Conservation (phyloP, 2,113 vertebrate species). For the Lepus timidus region DNA sequence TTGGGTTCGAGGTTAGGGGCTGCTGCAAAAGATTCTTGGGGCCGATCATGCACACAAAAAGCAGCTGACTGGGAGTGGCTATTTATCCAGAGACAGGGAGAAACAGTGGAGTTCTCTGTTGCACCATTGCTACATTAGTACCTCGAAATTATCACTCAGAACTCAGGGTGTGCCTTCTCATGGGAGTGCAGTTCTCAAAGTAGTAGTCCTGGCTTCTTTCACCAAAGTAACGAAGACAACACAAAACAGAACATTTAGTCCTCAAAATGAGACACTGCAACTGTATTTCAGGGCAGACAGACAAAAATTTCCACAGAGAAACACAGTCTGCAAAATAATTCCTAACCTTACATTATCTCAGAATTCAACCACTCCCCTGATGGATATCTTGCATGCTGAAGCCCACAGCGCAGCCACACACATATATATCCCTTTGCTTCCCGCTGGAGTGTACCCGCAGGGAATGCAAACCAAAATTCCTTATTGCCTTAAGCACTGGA, state of each 20-base stretch:
- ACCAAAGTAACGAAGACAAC: background rate
- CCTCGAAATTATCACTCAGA: background rate
- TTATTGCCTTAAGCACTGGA: background rate
- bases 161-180: too few species aligned
- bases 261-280: background rate
- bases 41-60: background rate
- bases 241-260: background rate
- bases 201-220: background rate
- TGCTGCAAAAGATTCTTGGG: background rate
- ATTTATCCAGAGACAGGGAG: background rate
- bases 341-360: background rate
- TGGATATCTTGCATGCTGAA: background rate
- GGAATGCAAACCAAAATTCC: constrained; percentile 6
- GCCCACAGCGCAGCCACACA: background rate
- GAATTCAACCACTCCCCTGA: background rate
- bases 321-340: background rate
- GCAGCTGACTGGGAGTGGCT: background rate
- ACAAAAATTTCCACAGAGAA: background rate
- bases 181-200: background rate
- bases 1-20: background rate
- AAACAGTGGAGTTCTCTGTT: background rate
- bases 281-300: background rate
- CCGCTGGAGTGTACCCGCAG: background rate
- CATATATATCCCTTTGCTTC: background rate
- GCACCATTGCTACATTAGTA: rapidly evolving